phyloP scores from a whole-genome alignment of 1,140 invertebrate genomes.

The Lerema accius region DNA sequence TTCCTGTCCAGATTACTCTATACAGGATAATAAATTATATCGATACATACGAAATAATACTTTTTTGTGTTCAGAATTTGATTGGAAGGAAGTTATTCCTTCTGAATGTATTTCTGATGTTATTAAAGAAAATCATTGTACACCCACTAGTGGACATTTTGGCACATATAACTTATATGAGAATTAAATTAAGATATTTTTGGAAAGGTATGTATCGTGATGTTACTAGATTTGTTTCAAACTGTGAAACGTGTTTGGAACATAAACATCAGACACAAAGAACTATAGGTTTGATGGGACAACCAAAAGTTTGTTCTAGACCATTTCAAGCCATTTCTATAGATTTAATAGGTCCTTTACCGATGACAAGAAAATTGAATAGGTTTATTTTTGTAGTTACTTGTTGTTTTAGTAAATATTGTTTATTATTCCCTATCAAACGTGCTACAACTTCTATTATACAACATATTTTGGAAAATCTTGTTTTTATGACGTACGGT shows the following conservation, averaged over 20 bases:
- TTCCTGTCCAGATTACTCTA: slow-evolving; percentile 4
- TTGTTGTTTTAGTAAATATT: slow-evolving; percentile 63
- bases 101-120: too few species aligned
- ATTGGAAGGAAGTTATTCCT: too few species aligned
- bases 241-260: slow-evolving; percentile 36
- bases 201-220: too few species aligned
- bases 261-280: slow-evolving; percentile 43
- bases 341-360: slow-evolving; percentile 70
- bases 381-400: slow-evolving; percentile 56
- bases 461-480: slow-evolving; percentile 38
- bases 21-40: not conserved
- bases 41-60: not conserved
- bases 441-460: slow-evolving; percentile 43
- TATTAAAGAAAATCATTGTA: too few species aligned
- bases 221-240: slow-evolving; percentile 30
- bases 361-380: slow-evolving; percentile 47
- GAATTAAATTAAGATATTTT: too few species aligned
- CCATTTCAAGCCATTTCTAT: slow-evolving; percentile 55
- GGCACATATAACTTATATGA: too few species aligned
- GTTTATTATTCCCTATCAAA: slow-evolving; percentile 40
- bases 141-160: too few species aligned
- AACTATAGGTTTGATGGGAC: slow-evolving; percentile 49
- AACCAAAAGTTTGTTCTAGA: slow-evolving; percentile 29
- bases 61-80: too few species aligned
- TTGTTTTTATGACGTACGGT: slow-evolving; percentile 45